Conservation (phyloP, 1,140 invertebrate genomes). For the Camponotus vicinus region DNA sequence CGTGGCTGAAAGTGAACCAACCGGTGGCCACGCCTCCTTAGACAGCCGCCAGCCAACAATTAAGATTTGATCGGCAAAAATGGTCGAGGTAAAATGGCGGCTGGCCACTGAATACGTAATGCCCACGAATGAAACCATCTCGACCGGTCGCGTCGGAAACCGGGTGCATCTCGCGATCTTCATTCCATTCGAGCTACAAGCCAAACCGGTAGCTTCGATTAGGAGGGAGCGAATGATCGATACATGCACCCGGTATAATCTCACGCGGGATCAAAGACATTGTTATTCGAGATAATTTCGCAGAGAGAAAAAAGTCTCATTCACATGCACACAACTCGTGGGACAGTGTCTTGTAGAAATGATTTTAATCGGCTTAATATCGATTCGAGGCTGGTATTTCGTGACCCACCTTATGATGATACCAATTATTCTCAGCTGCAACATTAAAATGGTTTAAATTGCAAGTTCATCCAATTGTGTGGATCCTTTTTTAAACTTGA, state of each 20-base stretch:
- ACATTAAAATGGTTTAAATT: background rate
- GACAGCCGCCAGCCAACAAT: slow-evolving; percentile 87
- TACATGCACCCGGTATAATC: slow-evolving; percentile 13
- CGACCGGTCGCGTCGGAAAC: slow-evolving; percentile 62
- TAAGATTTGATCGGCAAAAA: slow-evolving; percentile 87
- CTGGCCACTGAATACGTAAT: slow-evolving; percentile 85
- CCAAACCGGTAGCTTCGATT: slow-evolving; percentile 63
- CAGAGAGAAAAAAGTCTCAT: background rate
- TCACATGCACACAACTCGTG: background rate
- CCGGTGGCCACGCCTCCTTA: slow-evolving; percentile 85
- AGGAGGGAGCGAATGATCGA: slow-evolving; percentile 44
- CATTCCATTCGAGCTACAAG: slow-evolving; percentile 59
- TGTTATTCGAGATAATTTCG: slow-evolving; percentile 35
- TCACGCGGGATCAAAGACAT: slow-evolving; percentile 14
- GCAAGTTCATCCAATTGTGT: background rate
- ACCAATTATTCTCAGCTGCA: background rate
- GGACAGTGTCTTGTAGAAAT: background rate
- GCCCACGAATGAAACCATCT: slow-evolving; percentile 68
- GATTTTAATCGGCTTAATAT: slow-evolving; percentile 21
- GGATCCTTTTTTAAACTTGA: background rate
- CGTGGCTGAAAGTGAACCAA: slow-evolving; percentile 84
- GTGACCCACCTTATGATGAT: background rate
- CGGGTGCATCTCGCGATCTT: slow-evolving; percentile 64
- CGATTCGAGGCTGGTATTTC: background rate
- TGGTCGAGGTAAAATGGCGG: slow-evolving; percentile 86